These are phyloP conservation scores for Lepidocyrtinus sp. DNA, from an alignment of 2,888 invertebrate species.

Conservation along the genomic window DNA sequence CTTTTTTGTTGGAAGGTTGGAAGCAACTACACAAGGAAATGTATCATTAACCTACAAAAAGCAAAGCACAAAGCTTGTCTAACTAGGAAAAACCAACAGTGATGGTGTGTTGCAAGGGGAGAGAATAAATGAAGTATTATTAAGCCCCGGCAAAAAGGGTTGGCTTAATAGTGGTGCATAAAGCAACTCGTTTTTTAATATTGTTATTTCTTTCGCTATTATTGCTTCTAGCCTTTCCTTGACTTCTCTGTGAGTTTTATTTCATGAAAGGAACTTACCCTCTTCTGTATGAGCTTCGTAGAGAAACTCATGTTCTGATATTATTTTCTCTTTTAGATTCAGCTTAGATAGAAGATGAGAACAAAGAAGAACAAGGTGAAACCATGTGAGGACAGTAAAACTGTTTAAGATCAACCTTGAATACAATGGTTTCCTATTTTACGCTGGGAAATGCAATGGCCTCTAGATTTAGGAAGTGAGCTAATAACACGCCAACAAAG, in stretches of 20 bases:
- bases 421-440: constrained; percentile 53
- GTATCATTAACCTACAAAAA: constrained; percentile 43
- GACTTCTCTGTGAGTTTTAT: constrained; percentile 1
- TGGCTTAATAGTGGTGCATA: neutral
- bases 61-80: constrained; percentile 28
- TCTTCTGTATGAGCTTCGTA: neutral
- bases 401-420: constrained; percentile 49
- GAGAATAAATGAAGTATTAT: neutral
- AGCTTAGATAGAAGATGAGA: constrained; percentile 1
- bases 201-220: constrained; percentile 12
- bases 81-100: constrained; percentile 35
- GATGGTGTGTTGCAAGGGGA: neutral
- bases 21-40: constrained; percentile 37
- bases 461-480: constrained; percentile 15
- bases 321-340: too few relatives aligned
- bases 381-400: neutral
- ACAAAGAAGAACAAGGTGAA: constrained; percentile 18
- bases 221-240: constrained; percentile 32
- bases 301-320: neutral
- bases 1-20: constrained; percentile 13
- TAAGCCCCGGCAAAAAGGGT: neutral
- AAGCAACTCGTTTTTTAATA: neutral
- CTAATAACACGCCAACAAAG: constrained; percentile 25
- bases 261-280: neutral
- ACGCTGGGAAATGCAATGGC: constrained; percentile 53